Evolutionary conservation across 2,797 vertebrate species (phyloP).

Genomic region (Urocyon cinereoargenteus): DNA sequence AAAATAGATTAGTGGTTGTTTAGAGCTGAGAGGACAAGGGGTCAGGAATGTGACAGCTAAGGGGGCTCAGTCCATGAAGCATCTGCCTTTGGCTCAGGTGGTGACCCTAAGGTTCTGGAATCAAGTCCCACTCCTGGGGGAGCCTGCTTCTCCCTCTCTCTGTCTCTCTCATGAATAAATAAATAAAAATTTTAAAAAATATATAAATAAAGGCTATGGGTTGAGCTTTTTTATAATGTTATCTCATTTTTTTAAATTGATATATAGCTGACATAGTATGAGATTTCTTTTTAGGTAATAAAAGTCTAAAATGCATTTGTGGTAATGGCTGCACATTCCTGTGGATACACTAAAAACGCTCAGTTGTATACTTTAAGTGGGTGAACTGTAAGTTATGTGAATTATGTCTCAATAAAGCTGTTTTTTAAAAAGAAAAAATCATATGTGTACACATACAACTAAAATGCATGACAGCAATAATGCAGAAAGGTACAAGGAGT

Average conservation of each 20-base stretch:
- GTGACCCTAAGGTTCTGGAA: no score
- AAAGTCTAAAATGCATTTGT: not conserved
- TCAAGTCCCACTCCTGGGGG: no score
- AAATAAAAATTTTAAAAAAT: no score
- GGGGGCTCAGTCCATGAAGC: no score
- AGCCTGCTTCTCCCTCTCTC: no score
- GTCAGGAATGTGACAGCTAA: not conserved
- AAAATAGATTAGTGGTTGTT: not conserved
- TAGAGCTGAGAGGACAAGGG: not conserved
- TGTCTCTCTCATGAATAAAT: no score
- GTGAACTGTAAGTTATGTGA: not conserved
- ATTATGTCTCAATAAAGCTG: not conserved
- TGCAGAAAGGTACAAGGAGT: not conserved
- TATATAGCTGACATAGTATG: not conserved
- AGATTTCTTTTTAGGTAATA: not conserved
- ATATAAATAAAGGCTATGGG: not conserved
- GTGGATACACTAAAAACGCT: not conserved
- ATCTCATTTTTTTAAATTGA: not conserved
- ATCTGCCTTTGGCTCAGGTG: no score
- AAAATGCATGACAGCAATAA: not conserved
- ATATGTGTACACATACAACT: not conserved
- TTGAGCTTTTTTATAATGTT: not conserved
- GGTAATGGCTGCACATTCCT: not conserved
- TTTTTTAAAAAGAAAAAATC: not conserved
- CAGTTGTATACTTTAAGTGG: not conserved